Evolutionary conservation across 2,113 vertebrate species (phyloP).

Genomic region (Corythornis cristatus): DNA sequence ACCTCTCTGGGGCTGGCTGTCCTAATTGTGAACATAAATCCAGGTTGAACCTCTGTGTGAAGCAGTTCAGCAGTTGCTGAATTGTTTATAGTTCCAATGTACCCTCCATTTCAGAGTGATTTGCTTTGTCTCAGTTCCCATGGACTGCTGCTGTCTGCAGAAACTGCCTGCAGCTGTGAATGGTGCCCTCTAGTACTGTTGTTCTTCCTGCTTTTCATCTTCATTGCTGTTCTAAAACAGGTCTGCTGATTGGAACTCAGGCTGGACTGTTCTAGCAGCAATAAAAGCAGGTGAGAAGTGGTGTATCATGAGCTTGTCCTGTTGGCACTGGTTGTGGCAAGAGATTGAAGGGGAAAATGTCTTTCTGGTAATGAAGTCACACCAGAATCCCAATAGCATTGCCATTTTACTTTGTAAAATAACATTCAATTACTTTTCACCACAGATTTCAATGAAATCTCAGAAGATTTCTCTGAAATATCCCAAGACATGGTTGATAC

Average conservation of each 20-base stretch:
- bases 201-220: background rate
- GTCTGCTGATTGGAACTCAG: background rate
- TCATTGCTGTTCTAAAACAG: background rate
- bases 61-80: background rate
- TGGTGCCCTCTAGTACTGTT: background rate
- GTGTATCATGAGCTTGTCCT: background rate
- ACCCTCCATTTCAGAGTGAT: background rate
- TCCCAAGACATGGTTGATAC: background rate
- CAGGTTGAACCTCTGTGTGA: background rate
- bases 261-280: background rate
- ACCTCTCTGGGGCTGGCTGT: background rate
- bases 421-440: background rate
- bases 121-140: background rate
- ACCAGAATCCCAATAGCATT: background rate
- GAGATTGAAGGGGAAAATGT: background rate
- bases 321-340: background rate
- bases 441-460: background rate
- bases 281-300: background rate
- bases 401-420: background rate
- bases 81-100: background rate
- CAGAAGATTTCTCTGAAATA: background rate
- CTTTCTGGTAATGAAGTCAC: background rate
- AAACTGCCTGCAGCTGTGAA: background rate
- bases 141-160: background rate
- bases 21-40: background rate